Conservation (phyloP, 2,797 vertebrate species). For the Mico argentatus region DNA sequence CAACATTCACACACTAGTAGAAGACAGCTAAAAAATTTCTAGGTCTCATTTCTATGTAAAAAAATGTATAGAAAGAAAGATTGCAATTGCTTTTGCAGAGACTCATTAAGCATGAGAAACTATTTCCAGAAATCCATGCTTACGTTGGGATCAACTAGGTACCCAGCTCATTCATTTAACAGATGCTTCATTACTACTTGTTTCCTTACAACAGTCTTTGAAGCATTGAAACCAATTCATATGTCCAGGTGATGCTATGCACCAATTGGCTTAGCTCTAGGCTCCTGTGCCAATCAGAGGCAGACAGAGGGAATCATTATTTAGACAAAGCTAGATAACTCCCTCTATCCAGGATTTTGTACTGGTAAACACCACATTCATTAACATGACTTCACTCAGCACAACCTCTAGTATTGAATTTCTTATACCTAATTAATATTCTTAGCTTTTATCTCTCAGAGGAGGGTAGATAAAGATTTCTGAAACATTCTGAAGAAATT, state of each 20-base stretch:
- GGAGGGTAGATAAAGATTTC: background rate
- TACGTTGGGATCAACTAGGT: background rate
- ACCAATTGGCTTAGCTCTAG: background rate
- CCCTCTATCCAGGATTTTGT: background rate
- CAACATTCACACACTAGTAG: background rate
- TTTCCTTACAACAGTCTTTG: background rate
- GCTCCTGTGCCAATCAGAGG: background rate
- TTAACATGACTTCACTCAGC: background rate
- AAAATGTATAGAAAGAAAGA: background rate
- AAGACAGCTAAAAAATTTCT: background rate
- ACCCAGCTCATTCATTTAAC: background rate
- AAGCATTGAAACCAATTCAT: background rate
- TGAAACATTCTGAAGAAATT: background rate
- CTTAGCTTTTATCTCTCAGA: background rate
- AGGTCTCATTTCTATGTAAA: background rate
- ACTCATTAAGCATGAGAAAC: background rate
- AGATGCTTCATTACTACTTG: background rate
- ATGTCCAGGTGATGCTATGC: background rate
- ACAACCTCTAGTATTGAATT: background rate
- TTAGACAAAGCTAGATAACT: background rate
- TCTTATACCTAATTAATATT: background rate
- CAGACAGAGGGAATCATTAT: background rate
- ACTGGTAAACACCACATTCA: background rate
- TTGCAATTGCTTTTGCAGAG: background rate
- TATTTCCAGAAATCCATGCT: background rate